Evolutionary conservation across 2,888 invertebrate genomes (phyloP).

Genomic region (Hyposoter dolosus): DNA sequence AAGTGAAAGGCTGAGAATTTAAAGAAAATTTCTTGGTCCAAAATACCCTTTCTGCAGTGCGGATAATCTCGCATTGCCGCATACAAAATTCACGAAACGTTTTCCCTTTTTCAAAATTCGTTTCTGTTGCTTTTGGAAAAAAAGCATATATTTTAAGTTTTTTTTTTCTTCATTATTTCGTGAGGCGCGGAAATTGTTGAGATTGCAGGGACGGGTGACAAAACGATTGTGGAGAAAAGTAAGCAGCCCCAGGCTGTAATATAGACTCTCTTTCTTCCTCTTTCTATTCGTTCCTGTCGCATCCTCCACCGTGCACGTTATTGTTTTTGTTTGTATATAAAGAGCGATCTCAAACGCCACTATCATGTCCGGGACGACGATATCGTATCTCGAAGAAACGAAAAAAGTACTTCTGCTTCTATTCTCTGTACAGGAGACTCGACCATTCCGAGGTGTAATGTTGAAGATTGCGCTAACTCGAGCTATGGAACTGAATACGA

Average conservation of each 20-base stretch:
- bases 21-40: constrained; percentile 9
- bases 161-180: constrained; percentile 44
- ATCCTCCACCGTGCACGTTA: constrained; percentile 28
- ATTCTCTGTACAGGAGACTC: constrained; percentile 4
- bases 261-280: constrained; percentile 33
- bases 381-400: constrained; percentile 37
- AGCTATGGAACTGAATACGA: constrained; percentile 29
- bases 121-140: neutral
- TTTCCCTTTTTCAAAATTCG: constrained; percentile 26
- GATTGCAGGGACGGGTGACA: constrained; percentile 50
- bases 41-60: constrained; percentile 11
- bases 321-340: constrained; percentile 27
- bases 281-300: constrained; percentile 29
- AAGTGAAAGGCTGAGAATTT: neutral
- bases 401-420: constrained; percentile 25
- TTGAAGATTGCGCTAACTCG: constrained; percentile 38
- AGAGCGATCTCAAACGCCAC: constrained; percentile 1
- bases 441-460: constrained; percentile 21
- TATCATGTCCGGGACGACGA: constrained; percentile 43
- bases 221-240: constrained; percentile 53
- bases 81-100: constrained; percentile 37
- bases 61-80: neutral
- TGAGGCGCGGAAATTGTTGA: constrained; percentile 55
- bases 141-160: constrained; percentile 11
- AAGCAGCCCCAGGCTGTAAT: constrained; percentile 62